Conservation (phyloP, 2,888 invertebrate species). For the Schizaphis graminum region DNA sequence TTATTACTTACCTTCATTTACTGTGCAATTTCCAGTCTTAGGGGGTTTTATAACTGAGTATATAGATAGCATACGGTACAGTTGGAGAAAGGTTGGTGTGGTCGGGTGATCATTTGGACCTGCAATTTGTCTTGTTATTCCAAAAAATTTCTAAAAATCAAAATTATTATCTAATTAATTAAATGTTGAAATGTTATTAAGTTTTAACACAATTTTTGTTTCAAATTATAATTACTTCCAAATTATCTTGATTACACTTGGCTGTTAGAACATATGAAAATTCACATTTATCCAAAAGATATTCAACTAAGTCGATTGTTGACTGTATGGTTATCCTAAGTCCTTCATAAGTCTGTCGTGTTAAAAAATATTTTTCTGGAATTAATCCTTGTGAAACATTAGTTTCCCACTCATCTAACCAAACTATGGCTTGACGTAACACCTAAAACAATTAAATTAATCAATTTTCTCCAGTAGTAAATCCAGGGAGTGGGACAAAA, state of each 20-base stretch:
- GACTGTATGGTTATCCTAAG: neutral
- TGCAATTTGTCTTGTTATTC: neutral
- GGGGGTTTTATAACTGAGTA: neutral
- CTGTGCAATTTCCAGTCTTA: neutral
- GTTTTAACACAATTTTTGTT: too few relatives aligned
- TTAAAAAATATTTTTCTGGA: conserved; percentile 38
- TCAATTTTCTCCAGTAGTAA: too few relatives aligned
- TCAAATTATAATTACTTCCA: too few relatives aligned
- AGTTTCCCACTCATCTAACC: neutral
- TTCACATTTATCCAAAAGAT: neutral
- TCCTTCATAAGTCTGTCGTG: neutral
- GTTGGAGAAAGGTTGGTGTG: neutral
- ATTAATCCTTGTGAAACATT: neutral
- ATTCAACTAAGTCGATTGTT: neutral
- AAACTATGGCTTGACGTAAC: neutral
- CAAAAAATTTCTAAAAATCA: neutral
- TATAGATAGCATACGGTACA: neutral
- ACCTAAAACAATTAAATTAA: neutral
- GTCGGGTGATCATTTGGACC: neutral
- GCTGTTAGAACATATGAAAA: neutral
- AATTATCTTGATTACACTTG: neutral
- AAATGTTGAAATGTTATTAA: too few relatives aligned
- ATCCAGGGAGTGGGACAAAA: too few relatives aligned
- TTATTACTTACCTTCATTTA: too few relatives aligned
- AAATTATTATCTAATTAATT: neutral